Conservation (phyloP, 1,140 invertebrate species). For the Diorhabda carinulata region DNA sequence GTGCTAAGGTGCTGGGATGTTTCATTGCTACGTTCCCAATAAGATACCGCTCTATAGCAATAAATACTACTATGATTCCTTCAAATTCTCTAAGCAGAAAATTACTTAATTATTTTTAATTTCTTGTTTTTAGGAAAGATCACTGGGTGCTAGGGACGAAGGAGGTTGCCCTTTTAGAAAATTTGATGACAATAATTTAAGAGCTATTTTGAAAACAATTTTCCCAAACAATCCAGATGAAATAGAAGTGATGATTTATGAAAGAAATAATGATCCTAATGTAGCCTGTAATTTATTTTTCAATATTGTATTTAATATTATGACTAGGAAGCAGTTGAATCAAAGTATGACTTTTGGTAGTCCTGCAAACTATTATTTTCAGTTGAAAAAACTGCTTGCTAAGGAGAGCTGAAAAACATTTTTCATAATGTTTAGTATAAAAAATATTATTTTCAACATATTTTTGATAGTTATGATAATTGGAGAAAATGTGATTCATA, state of each 20-base stretch:
- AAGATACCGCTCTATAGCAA: too few species aligned
- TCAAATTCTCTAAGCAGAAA: too few species aligned
- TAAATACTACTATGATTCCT: too few species aligned
- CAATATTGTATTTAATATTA: slow-evolving; percentile 6
- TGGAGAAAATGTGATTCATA: background rate
- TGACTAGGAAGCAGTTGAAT: background rate
- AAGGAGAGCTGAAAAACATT: too few species aligned
- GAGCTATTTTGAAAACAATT: slow-evolving; percentile 30
- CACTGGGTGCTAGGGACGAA: slow-evolving; percentile 51
- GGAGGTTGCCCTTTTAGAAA: slow-evolving; percentile 60
- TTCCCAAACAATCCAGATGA: slow-evolving; percentile 16
- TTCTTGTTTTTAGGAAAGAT: too few species aligned
- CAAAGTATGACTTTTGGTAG: slow-evolving; percentile 3
- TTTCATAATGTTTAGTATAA: too few species aligned
- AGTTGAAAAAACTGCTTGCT: background rate
- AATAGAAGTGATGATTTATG: slow-evolving; percentile 23
- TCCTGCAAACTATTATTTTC: slow-evolving; percentile 18
- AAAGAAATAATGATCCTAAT: slow-evolving; percentile 22
- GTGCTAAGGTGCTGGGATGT: too few species aligned
- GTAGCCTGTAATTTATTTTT: slow-evolving; percentile 17
- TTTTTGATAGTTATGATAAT: too few species aligned
- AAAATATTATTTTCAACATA: too few species aligned
- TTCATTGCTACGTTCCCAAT: too few species aligned
- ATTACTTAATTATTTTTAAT: too few species aligned
- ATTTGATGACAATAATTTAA: slow-evolving; percentile 51